phyloP scores from a whole-genome alignment of 1,140 invertebrate species.

The Hyposmocoma kahamanoa region DNA sequence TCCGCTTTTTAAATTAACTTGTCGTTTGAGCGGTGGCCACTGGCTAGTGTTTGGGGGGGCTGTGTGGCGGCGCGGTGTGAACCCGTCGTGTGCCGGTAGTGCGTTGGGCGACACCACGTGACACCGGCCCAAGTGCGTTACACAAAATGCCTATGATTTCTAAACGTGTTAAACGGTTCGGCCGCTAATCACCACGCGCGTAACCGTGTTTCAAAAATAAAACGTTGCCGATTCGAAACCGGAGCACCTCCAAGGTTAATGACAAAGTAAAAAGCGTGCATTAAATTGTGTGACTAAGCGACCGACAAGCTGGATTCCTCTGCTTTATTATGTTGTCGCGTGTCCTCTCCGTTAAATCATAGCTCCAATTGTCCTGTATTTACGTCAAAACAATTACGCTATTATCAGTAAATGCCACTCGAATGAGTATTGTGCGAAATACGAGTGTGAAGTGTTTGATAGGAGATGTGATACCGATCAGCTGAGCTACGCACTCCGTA shows the following conservation, averaged over 20 bases:
- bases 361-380: too few species aligned
- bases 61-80: not conserved
- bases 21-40: not conserved
- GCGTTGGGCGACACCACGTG: too few species aligned
- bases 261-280: constrained; percentile 68
- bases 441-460: too few species aligned
- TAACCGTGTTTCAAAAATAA: constrained; percentile 70
- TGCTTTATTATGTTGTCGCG: constrained; percentile 31
- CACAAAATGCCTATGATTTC: constrained; percentile 25
- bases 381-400: too few species aligned
- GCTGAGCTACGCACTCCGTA: too few species aligned
- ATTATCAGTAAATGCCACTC: too few species aligned
- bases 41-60: too few species aligned
- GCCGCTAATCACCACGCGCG: constrained; percentile 46
- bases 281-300: constrained; percentile 54
- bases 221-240: constrained; percentile 65
- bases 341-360: too few species aligned
- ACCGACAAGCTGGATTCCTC: constrained; percentile 35
- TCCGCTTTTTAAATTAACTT: constrained; percentile 1
- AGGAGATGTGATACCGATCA: too few species aligned
- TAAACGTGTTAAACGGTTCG: constrained; percentile 37
- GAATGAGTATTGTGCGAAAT: too few species aligned
- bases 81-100: not conserved
- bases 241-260: constrained; percentile 70
- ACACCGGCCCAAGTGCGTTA: constrained; percentile 22